Percentiles rank a stretch among this genome's conserved stretches.
These are phyloP conservation scores for Eurytoma californica DNA, from an alignment of 2,888 invertebrate species.

Conservation along the genomic window DNA sequence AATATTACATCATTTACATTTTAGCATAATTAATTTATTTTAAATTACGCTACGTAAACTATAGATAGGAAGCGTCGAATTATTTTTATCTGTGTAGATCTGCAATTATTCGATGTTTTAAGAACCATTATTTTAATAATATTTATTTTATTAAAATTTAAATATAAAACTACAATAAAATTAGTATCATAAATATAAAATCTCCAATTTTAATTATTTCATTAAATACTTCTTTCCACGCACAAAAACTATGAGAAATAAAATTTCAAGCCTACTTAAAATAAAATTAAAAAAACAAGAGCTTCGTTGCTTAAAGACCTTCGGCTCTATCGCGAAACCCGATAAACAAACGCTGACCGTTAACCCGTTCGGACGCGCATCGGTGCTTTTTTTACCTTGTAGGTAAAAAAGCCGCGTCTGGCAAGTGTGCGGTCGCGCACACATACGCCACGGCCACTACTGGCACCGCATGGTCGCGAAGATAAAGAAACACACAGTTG, in stretches of 20 bases:
- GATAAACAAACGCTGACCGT: not conserved
- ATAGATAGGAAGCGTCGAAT: too few relatives aligned
- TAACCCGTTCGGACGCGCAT: not conserved
- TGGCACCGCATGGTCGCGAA: constrained; percentile 26
- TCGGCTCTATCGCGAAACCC: not conserved
- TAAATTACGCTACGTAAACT: not conserved
- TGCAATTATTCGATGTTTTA: too few relatives aligned
- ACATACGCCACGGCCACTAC: constrained; percentile 3
- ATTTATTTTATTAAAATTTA: too few relatives aligned
- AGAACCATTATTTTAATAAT: too few relatives aligned
- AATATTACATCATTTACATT: constrained; percentile 2
- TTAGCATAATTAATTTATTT: not conserved
- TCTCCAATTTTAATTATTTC: not conserved
- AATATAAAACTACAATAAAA: too few relatives aligned
- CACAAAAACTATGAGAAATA: too few relatives aligned
- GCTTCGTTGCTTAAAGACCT: too few relatives aligned
- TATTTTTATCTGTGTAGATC: too few relatives aligned
- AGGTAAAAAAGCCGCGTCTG: not conserved
- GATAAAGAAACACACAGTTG: constrained; percentile 70
- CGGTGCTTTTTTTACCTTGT: not conserved
- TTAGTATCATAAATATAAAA: not conserved
- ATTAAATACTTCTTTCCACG: too few relatives aligned
- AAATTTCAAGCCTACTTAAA: too few relatives aligned
- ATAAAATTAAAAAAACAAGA: too few relatives aligned
- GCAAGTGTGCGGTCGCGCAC: not conserved